Evolutionary conservation across 2,888 invertebrate species (phyloP), one percentile per base, ranked within the genome.

Genomic region (Synanthedon andrenaeformis): DNA sequence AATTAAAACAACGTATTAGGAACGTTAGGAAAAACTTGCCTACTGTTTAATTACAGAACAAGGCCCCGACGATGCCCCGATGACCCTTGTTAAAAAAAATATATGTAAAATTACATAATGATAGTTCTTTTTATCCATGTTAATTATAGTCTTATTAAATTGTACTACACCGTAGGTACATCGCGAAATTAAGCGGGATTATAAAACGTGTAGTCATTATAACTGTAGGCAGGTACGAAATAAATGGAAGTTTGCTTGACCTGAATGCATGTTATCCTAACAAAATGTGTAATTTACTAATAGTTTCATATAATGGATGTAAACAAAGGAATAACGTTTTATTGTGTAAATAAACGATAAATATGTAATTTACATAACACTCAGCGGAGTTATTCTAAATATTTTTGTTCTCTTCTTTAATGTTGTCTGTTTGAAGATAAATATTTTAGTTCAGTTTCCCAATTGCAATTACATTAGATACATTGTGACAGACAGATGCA

Each of bases 1-100:
- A 78, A 79, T 78, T 72, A 75, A 66, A 68, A 59, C 68, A 66
- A 69, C 66, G 64, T 71, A 69, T 73, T 66, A 64, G 56, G 57
- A 53, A 55, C 56, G 54, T 35, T 54, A 41, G 45, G 17, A 49
- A 54, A 53, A 49, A 49, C 35, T 51, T 49, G n/a, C 49, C 53
- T 53, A 53, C 28, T 49, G n/a, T 42, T 53, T 53, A 53, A 17
- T 55, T 28, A 42, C 55, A 52, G 56, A 56, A 51, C 54, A 45
- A 55, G 51, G 53, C 42, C 55, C 28, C 13, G 42, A 8, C 53
- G 42, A 56, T 56, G 56, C 55, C 53, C 12, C 41, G 53, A 49
- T 53, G 50, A 53, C 53, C 53, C 53, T 45, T 49, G 41, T 49
- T 53, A 14, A 49, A 53, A 53, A 45, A 53, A 45, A 45, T 13